Evolutionary conservation across 2,113 vertebrate genomes (phyloP), one percentile per base, ranked within the genome.

Genomic region (Vulpes vulpes): DNA sequence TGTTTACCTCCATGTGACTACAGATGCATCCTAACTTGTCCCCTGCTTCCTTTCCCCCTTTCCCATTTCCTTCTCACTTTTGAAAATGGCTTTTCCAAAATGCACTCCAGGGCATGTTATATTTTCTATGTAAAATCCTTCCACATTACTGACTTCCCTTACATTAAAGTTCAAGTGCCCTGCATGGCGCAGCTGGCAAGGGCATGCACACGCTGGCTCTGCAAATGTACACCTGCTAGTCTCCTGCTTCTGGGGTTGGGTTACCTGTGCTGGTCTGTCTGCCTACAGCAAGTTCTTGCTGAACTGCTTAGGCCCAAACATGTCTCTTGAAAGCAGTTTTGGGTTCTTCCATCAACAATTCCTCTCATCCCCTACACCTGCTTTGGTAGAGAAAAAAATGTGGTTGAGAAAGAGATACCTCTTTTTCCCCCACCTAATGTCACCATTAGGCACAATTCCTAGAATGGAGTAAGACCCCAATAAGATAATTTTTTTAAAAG

Each of bases 191-290:
- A 67, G 73, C 35, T 30, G 2, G 8, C 11, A 25, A 10, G 32
- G 57, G 27, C 64, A 8, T 10, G 43, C 19, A 4, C 32, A 43
- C 57, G 11, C n/a, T 62, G 60, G 6, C 64, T 49, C 8, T 25
- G 0, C 10, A 0, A 8, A 0, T 11, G 17, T 2, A 6, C 38
- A 8, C 1, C 38, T n/a, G 32, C 9, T 22, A 30, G 7, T 60
- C 32, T 51, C 49, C 8, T 0, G 20, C 32, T 51, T 1, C 57
- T 10, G 5, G 17, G 53, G 53, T 55, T 30, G 32, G 43, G 17
- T 16, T 35, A 20, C 55, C 11, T 25, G 1, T 51, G 55, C 23
- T 19, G 0, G 8, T 32, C 55, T 16, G 0, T 35, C 60, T 83
- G 35, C 51, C 49, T 38, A 0, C 32, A 35, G 15, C n/a, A 30